phyloP scores from a whole-genome alignment of 2,113 vertebrate species.

The Micromys minutus region DNA sequence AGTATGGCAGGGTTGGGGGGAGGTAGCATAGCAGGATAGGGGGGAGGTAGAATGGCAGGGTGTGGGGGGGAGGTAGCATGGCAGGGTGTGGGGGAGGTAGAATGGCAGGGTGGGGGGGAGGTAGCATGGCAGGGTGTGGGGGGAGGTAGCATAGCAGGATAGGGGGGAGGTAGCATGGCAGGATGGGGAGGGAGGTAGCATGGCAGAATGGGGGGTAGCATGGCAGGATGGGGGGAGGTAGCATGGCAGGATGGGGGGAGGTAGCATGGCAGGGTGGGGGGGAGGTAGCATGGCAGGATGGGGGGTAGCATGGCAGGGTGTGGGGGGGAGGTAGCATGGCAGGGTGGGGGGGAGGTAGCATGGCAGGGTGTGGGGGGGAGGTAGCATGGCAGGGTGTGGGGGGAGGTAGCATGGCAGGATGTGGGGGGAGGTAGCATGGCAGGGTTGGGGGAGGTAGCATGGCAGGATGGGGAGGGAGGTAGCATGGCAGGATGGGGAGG shows the following conservation, averaged over 20 bases:
- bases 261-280: background rate
- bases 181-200: too few relatives aligned
- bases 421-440: too few relatives aligned
- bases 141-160: too few relatives aligned
- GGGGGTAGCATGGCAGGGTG: background rate
- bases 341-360: background rate
- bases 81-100: background rate
- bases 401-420: background rate
- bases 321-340: background rate
- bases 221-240: background rate
- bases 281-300: too few relatives aligned
- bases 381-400: background rate
- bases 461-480: background rate
- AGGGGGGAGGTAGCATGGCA: too few relatives aligned
- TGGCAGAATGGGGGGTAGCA: too few relatives aligned
- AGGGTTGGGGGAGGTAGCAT: too few relatives aligned
- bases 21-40: too few relatives aligned
- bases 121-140: background rate
- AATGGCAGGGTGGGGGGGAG: too few relatives aligned
- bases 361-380: background rate
- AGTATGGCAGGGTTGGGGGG: background rate
- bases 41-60: too few relatives aligned
- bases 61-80: too few relatives aligned
- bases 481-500: background rate
- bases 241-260: background rate